These are phyloP conservation scores for Cyanoramphus novaezelandiae DNA, from an alignment of 2,113 vertebrate species.

Conservation along the genomic window DNA sequence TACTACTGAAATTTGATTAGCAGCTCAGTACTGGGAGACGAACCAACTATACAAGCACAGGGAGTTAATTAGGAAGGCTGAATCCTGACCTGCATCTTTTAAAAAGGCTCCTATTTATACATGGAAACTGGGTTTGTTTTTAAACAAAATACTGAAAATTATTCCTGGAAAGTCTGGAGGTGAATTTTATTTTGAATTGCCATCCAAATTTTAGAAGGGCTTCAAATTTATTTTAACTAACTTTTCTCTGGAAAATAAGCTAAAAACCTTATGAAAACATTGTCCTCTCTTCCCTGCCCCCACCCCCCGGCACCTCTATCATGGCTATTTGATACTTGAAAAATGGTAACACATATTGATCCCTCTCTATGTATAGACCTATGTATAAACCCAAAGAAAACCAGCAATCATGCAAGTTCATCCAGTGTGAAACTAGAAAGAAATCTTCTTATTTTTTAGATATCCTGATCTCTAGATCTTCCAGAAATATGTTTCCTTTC, in stretches of 20 bases:
- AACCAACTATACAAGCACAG: neutral
- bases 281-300: neutral
- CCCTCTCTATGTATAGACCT: neutral
- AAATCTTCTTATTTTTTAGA: neutral
- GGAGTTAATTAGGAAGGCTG: neutral
- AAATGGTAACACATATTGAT: neutral
- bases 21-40: neutral
- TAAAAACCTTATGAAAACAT: neutral
- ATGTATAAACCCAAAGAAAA: neutral
- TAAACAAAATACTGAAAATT: neutral
- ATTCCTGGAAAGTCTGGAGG: neutral
- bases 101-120: neutral
- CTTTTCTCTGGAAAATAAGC: neutral
- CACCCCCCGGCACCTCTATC: neutral
- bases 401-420: neutral
- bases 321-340: neutral
- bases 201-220: neutral
- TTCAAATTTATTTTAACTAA: neutral
- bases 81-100: neutral
- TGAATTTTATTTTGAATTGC: neutral
- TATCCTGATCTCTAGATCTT: neutral
- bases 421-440: neutral
- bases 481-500: neutral
- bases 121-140: neutral
- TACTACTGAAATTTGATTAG: slow-evolving; percentile 38